Conservation (phyloP, 2,797 vertebrate genomes). For the Hippopotamyrus pictus region DNA sequence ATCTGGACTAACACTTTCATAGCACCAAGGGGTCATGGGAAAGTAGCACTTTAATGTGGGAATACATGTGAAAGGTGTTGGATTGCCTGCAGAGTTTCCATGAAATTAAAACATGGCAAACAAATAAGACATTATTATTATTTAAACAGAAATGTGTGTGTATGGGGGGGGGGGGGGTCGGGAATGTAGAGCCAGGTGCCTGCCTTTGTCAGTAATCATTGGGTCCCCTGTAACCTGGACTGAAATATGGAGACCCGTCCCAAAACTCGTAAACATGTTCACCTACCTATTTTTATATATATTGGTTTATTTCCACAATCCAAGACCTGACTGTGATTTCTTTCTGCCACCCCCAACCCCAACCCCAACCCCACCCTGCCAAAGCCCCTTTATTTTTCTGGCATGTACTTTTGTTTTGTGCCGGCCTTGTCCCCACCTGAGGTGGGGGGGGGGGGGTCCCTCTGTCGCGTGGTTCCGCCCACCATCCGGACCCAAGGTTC, state of each 20-base stretch:
- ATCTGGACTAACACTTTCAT: not conserved
- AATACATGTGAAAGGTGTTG: not conserved
- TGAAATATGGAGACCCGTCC: not conserved
- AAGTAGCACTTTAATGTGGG: not conserved
- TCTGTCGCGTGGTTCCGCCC: not conserved
- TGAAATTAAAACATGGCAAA: not conserved
- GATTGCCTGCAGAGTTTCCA: not conserved
- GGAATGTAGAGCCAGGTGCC: not conserved
- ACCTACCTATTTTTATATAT: not conserved
- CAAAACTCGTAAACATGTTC: not conserved
- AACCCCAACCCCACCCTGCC: too few relatives aligned
- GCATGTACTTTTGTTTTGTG: not conserved
- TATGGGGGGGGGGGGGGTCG: not conserved
- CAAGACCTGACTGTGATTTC: not conserved
- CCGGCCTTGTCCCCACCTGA: not conserved
- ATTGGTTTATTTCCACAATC: not conserved
- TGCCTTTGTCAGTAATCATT: not conserved
- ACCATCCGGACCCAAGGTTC: not conserved
- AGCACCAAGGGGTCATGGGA: not conserved
- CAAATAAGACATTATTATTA: not conserved
- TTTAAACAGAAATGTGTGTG: not conserved
- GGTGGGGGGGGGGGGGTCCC: not conserved
- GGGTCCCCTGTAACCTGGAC: not conserved
- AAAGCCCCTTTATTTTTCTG: not conserved
- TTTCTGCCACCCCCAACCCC: not conserved